Evolutionary conservation across 2,797 vertebrate species (phyloP), one percentile per base, ranked within the genome.

Genomic region (Falco berigora): DNA sequence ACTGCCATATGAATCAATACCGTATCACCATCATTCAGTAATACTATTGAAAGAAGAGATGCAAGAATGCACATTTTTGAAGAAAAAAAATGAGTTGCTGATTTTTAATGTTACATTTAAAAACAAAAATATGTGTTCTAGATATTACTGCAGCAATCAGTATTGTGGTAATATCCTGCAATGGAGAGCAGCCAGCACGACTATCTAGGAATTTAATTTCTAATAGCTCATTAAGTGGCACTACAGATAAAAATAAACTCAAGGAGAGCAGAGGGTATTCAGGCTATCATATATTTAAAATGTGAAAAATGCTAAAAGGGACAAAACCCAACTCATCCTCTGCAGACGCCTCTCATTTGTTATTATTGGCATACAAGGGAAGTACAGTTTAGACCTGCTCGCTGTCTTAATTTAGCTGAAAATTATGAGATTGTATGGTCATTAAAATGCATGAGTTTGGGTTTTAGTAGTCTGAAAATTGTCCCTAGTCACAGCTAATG

Each of bases 391-490:
- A 91, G 85, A 81, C 78, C 76, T 63, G 56, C 36, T 88, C 2
- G 1, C 32, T 64, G 49, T 24, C 82, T 69, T 81, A 90, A 95
- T 84, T 90, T 88, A 90, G 87, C 68, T 62, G 61, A 90, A 80
- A 90, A 88, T 77, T 75, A 94, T 36, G 83, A 95, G 88, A 81
- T 17, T 63, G 40, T 28, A 67, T 5, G 88, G 73, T 66, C 74
- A 91, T 94, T 92, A 96, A 92, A 79, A 92, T 73, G 55, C 19
- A 94, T 69, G 58, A 93, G 86, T 69, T 94, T 75, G 79, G 40
- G 22, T 86, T 96, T 92, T 90, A 94, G 91, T 77, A 2, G 2
- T 61, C 73, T 69, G 76, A 86, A 94, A 91, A 86, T 53, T 62
- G 58, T 69, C 62, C 38, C 85, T 32, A 77, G 46, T 62, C 73